phyloP scores from a whole-genome alignment of 2,888 invertebrate genomes.

The Cephus pulcher region DNA sequence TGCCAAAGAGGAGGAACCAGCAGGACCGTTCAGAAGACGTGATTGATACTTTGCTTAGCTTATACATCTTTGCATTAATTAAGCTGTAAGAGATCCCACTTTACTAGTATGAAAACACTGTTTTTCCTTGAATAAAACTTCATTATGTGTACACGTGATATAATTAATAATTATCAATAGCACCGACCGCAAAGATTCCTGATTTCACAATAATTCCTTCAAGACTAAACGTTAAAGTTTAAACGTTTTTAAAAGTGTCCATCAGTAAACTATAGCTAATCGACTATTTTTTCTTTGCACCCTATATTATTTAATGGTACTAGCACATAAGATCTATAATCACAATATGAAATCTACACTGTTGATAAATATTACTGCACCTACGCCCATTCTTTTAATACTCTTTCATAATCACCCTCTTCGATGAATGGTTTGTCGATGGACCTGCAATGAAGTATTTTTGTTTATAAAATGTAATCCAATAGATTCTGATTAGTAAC shows the following conservation, averaged over 20 bases:
- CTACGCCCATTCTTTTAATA: conserved; percentile 89
- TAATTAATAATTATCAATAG: neutral
- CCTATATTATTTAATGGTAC: neutral
- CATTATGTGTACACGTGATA: neutral
- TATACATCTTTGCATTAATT: neutral
- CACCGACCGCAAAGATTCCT: neutral
- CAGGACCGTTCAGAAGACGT: neutral
- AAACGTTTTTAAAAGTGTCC: neutral
- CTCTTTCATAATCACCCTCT: conserved; percentile 83
- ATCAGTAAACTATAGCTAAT: neutral
- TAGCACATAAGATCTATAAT: neutral
- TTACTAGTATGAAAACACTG: neutral
- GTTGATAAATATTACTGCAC: neutral
- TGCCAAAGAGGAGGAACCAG: neutral
- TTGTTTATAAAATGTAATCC: neutral
- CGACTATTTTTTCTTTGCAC: neutral
- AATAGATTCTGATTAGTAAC: neutral
- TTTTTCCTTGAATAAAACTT: neutral
- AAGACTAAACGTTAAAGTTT: neutral
- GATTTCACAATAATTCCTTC: neutral
- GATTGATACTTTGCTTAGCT: neutral
- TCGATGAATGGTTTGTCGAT: conserved; percentile 91
- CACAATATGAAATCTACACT: conserved; percentile 2
- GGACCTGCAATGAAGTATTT: conserved; percentile 68
- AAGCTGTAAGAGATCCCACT: neutral